Conservation (phyloP, 2,113 vertebrate species). For the Eretmochelys imbricata region DNA sequence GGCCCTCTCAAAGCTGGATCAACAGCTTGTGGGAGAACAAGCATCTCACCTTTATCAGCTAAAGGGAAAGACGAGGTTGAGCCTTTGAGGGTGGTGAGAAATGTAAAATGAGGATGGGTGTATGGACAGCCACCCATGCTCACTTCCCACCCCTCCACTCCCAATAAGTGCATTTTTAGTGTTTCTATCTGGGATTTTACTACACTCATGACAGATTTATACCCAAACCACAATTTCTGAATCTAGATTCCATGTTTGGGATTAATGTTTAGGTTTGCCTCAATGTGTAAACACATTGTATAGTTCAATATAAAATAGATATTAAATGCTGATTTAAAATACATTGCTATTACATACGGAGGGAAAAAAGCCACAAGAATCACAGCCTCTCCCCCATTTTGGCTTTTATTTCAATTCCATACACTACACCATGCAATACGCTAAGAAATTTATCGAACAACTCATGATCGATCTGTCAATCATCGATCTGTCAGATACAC, state of each 20-base stretch:
- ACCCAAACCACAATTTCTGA: background rate
- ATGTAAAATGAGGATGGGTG: background rate
- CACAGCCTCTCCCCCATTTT: background rate
- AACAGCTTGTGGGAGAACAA: accelerated
- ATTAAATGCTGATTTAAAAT: background rate
- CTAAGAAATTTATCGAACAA: background rate
- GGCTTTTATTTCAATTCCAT: background rate
- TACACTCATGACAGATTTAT: background rate
- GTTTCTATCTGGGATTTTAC: background rate
- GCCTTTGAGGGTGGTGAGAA: background rate
- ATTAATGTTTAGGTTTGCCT: background rate
- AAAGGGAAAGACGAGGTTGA: background rate
- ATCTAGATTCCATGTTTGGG: background rate
- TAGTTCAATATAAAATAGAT: background rate
- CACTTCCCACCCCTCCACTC: too few relatives aligned
- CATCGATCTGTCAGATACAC: background rate
- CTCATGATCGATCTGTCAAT: background rate
- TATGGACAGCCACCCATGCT: background rate
- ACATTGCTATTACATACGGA: background rate
- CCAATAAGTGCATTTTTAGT: background rate
- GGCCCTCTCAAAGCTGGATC: background rate
- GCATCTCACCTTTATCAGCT: background rate
- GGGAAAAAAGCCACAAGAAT: background rate
- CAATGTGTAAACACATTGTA: background rate
- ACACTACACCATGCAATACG: background rate